Evolutionary conservation across 2,113 vertebrate genomes (phyloP).

Genomic region (Passerina amoena): DNA sequence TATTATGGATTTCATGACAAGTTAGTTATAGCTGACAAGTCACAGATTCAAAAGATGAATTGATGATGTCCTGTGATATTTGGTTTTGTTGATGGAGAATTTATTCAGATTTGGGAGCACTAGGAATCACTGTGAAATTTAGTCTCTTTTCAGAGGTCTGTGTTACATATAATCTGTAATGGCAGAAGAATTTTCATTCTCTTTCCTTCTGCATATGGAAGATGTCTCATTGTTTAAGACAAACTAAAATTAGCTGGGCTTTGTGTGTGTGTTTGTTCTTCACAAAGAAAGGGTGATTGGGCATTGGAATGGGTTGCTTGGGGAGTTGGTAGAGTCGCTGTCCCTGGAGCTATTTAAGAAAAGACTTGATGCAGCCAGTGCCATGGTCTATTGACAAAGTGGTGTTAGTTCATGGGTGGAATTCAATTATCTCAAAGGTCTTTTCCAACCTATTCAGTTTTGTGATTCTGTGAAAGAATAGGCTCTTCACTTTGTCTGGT

Average conservation of each 20-base stretch:
- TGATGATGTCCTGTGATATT: neutral
- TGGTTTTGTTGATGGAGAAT: neutral
- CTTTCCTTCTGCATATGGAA: neutral
- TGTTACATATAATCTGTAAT: neutral
- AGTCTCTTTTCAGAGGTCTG: neutral
- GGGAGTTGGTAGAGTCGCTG: neutral
- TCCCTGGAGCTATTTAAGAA: neutral
- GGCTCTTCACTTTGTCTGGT: neutral
- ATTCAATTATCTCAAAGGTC: neutral
- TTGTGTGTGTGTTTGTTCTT: neutral
- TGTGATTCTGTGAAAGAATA: neutral
- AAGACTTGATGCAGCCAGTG: neutral
- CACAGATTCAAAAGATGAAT: neutral
- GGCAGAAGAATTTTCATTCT: neutral
- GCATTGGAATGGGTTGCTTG: neutral
- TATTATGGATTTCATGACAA: neutral
- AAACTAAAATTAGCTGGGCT: neutral
- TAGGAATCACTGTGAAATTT: neutral
- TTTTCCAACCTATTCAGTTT: neutral
- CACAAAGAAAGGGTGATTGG: neutral
- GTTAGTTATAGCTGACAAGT: neutral
- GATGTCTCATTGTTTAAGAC: neutral
- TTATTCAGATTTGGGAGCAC: neutral
- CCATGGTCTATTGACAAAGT: neutral
- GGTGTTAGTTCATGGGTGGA: neutral